Percentiles rank a stretch among this genome's conserved stretches.
Evolutionary conservation across 2,888 invertebrate species (phyloP).

Genomic region (Crossocerus cetratus): DNA sequence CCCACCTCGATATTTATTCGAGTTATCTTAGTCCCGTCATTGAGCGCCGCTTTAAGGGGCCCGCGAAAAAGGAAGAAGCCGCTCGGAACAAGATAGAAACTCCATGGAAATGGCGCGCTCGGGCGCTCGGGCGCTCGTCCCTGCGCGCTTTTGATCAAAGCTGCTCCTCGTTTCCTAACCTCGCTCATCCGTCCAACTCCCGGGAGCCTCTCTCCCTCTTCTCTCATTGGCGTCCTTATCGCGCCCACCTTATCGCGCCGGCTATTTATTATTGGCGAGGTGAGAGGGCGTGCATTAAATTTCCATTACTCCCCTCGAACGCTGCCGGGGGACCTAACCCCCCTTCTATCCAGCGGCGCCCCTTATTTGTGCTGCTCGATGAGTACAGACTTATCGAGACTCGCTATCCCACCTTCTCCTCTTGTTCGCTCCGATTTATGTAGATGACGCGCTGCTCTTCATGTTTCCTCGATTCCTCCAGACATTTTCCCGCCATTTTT

Average conservation of each 20-base stretch:
- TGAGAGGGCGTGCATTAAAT: constrained; percentile 54
- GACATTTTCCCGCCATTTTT: no score
- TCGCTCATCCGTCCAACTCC: neutral
- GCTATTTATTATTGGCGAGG: constrained; percentile 58
- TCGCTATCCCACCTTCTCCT: neutral
- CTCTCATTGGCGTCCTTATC: neutral
- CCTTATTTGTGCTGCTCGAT: neutral
- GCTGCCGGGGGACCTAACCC: constrained; percentile 34
- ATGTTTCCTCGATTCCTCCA: no score
- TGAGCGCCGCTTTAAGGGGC: neutral
- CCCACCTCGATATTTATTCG: neutral
- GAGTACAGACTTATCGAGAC: neutral
- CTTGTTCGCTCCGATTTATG: no score
- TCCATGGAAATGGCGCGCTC: no score
- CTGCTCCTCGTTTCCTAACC: no score
- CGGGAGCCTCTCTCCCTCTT: neutral
- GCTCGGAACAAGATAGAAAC: no score
- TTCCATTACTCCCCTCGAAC: constrained; percentile 58
- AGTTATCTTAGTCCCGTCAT: constrained; percentile 12
- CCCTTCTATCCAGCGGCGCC: constrained; percentile 11
- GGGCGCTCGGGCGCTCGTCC: no score
- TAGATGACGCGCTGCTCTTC: no score
- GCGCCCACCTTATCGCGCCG: constrained; percentile 35
- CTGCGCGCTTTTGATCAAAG: no score
- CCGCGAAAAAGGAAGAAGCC: no score